Base-by-base conservation (phyloP, 2,797 vertebrate genomes). In the Lophotriccus pileatus region DNA sequence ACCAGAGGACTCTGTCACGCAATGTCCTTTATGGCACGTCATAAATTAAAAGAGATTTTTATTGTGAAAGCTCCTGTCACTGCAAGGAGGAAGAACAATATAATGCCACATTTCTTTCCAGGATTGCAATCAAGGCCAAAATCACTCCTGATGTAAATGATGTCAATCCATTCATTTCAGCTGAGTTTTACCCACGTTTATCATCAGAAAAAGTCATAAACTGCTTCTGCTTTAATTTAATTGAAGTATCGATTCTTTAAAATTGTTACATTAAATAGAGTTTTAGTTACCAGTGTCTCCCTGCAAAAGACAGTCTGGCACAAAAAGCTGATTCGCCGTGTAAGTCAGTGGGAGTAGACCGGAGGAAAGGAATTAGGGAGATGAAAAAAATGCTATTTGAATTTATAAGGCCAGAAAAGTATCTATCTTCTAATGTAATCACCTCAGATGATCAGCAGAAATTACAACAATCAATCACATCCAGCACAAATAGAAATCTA, bases 21-120 rank as follows among this genome's bases (percentile, higher is more conserved):
- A 30, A 47, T 78, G 24, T 81, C 47, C 77, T 91, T 95, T 74
- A 77, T 69, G 73, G 84, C 36, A 93, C 95, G 50, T 55, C 74
- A 85, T 96, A 96, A 92, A 91, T 96, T 87, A 90, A 80, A 84
- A 76, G 11, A 41, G 73, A 72, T 37, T 74, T 89, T 96, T 84
- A 70, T 62, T 93, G 41, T 86, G 88, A 93, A 74, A 93, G 7
- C n/a, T 84, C 39, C 36, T 93, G 39, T 69, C 84, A 87, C 46
- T 75, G 92, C 85, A 93, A 94, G 49, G 75, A 88, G 50, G 46
- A 89, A 78, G 76, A 88, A 74, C 28, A 79, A 36, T 22, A 37
- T 24, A 77, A 36, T 1, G 18, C 14, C 84, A 80, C 47, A 16
- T 66, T 94, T 85, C 69, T 89, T 86, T 56, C 76, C 66, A 88